Percentiles rank a stretch among this genome's conserved stretches.
phyloP scores from a whole-genome alignment of 2,113 vertebrate species.

The Lipotes vexillifer region DNA sequence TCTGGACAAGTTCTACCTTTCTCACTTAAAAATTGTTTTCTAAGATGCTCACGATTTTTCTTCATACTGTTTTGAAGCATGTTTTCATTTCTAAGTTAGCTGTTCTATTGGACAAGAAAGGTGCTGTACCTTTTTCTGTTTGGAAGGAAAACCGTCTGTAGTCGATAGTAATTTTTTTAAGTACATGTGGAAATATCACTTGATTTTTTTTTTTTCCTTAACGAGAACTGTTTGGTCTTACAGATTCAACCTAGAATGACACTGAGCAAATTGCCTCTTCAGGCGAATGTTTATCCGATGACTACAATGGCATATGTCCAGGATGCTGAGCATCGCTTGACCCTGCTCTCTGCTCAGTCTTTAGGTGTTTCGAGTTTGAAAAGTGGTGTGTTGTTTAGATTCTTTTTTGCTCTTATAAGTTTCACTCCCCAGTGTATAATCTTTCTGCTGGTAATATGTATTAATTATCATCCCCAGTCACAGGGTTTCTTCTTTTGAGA shows the following conservation, averaged over 20 bases:
- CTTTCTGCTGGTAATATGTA: not conserved
- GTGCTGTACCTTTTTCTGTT: slow-evolving; percentile 32
- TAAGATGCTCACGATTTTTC: slow-evolving; percentile 33
- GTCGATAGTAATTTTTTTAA: slow-evolving; percentile 28
- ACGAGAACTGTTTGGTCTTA: slow-evolving; percentile 52
- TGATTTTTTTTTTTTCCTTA: slow-evolving; percentile 10
- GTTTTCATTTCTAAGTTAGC: slow-evolving; percentile 49
- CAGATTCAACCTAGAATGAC: slow-evolving; percentile 92
- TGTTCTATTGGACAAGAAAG: slow-evolving; percentile 57
- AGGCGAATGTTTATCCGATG: slow-evolving; percentile 96
- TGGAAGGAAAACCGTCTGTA: slow-evolving; percentile 41
- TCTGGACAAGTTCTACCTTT: slow-evolving; percentile 14
- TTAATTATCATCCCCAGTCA: not conserved
- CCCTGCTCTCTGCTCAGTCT: slow-evolving; percentile 91
- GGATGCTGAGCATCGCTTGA: slow-evolving; percentile 81
- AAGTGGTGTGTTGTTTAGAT: slow-evolving; percentile 79
- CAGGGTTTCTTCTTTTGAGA: not conserved
- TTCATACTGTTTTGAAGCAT: slow-evolving; percentile 42
- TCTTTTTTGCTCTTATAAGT: not conserved
- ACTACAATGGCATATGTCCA: slow-evolving; percentile 89
- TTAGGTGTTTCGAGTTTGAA: slow-evolving; percentile 87
- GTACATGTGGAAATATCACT: slow-evolving; percentile 52
- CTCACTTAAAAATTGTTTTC: slow-evolving; percentile 25
- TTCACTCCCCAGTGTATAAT: not conserved
- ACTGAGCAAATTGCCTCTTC: slow-evolving; percentile 89